Percentiles rank a stretch among this genome's conserved stretches.
phyloP scores from a whole-genome alignment of 53 echinoderm and acorn worm species.

The Echinarachnius parma region DNA sequence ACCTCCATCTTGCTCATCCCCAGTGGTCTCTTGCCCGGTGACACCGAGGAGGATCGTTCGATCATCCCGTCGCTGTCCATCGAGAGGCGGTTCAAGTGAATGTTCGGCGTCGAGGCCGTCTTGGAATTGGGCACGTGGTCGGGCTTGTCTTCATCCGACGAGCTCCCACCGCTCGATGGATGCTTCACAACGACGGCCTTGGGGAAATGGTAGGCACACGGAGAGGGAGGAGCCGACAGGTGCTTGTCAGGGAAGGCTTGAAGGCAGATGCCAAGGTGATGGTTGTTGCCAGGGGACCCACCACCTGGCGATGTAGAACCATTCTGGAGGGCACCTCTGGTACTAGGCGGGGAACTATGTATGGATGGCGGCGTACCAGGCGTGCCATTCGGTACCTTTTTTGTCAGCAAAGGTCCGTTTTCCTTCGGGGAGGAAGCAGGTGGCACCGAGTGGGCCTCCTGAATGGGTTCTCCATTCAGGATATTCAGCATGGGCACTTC shows the following conservation, averaged over 20 bases:
- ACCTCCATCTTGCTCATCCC: constrained; percentile 52
- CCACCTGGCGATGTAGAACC: not conserved
- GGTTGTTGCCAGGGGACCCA: not conserved
- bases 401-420: not conserved
- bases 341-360: not conserved
- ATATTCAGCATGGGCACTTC: not conserved
- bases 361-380: not conserved
- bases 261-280: not conserved
- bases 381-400: constrained; percentile 12
- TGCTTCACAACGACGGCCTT: not conserved
- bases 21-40: constrained; percentile 23
- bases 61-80: constrained; percentile 16
- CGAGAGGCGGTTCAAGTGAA: constrained; percentile 23
- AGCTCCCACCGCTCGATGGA: not conserved
- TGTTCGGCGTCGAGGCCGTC: constrained; percentile 39
- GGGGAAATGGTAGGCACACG: not conserved
- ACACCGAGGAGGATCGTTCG: constrained; percentile 27
- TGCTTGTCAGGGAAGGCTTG: constrained; percentile 3
- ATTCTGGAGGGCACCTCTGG: not conserved
- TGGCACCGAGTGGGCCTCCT: constrained; percentile 7
- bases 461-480: not conserved
- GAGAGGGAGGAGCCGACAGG: constrained; percentile 28
- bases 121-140: constrained; percentile 25
- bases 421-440: constrained; percentile 20
- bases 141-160: constrained; percentile 35